These are phyloP conservation scores for Drosophila kohkoa DNA, from an alignment of 1,140 invertebrate species.

Conservation along the genomic window DNA sequence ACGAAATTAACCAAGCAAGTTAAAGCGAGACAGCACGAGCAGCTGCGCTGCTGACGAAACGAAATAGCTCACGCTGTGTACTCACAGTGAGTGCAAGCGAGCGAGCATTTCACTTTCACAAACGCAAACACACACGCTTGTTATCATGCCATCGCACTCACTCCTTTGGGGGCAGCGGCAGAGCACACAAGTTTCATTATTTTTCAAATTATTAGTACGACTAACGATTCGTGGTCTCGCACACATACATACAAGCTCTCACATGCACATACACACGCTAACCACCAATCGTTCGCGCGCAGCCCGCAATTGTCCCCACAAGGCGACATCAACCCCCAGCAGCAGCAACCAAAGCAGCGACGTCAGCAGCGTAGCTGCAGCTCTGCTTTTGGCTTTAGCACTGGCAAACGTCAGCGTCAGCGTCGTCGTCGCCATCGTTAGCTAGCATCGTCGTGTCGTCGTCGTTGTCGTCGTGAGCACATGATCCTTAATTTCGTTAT, in stretches of 20 bases:
- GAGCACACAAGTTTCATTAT: slow-evolving; percentile 70
- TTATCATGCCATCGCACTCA: slow-evolving; percentile 23
- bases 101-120: slow-evolving; percentile 30
- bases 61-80: too few relatives aligned
- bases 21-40: slow-evolving; percentile 74
- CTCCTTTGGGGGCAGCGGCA: slow-evolving; percentile 13
- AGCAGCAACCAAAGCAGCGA: slow-evolving; percentile 39
- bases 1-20: slow-evolving; percentile 78
- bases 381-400: background rate
- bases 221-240: slow-evolving; percentile 82
- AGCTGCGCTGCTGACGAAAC: background rate
- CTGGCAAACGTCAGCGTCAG: slow-evolving; percentile 30
- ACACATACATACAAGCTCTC: slow-evolving; percentile 30
- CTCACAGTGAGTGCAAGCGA: slow-evolving; percentile 1
- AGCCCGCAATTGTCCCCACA: slow-evolving; percentile 73
- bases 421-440: too few relatives aligned
- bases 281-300: slow-evolving; percentile 82
- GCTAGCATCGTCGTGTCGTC: slow-evolving; percentile 20
- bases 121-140: background rate
- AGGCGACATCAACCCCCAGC: slow-evolving; percentile 40
- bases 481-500: slow-evolving; percentile 85
- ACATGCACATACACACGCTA: slow-evolving; percentile 38
- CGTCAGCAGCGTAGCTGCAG: slow-evolving; percentile 28
- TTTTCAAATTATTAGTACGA: slow-evolving; percentile 84
- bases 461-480: slow-evolving; percentile 60